Percentiles rank a stretch among this genome's conserved stretches.
phyloP scores from a whole-genome alignment of 2,888 invertebrate species.

The Phragmatobia fuliginosa region DNA sequence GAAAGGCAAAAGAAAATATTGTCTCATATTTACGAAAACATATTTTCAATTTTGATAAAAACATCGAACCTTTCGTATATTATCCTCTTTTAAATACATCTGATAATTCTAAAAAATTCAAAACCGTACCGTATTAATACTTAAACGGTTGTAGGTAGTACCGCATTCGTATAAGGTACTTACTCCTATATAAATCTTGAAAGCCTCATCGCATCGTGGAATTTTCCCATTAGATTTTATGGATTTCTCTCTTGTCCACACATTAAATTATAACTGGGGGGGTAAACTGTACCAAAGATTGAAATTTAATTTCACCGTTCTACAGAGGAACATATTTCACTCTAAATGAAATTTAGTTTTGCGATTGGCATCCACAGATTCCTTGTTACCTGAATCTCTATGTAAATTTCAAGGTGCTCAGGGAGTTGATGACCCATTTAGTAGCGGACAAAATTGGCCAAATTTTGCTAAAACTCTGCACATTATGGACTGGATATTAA shows the following conservation, averaged over 20 bases:
- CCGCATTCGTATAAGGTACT: conserved; percentile 61
- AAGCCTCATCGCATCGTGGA: conserved; percentile 74
- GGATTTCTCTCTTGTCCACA: conserved; percentile 79
- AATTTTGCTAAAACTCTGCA: neutral
- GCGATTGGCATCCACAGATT: conserved; percentile 42
- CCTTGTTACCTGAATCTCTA: conserved; percentile 37
- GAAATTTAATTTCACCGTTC: conserved; percentile 72
- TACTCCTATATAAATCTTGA: conserved; percentile 82
- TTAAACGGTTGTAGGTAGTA: conserved; percentile 61
- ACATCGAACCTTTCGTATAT: conserved; percentile 5
- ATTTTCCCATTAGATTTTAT: conserved; percentile 83
- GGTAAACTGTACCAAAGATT: conserved; percentile 69
- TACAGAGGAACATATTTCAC: conserved; percentile 54
- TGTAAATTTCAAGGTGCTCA: conserved; percentile 35
- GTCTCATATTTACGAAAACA: neutral
- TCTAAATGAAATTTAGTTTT: conserved; percentile 52
- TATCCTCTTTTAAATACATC: conserved; percentile 9
- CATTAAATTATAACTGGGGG: conserved; percentile 81
- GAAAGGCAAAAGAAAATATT: neutral
- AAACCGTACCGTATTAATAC: conserved; percentile 48
- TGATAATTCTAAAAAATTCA: conserved; percentile 39
- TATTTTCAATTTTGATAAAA: neutral
- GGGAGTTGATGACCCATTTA: conserved; percentile 31
- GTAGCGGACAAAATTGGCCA: neutral
- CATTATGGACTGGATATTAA: neutral